phyloP scores from a whole-genome alignment of 2,113 vertebrate species.

The Vulpes ferrilata region DNA sequence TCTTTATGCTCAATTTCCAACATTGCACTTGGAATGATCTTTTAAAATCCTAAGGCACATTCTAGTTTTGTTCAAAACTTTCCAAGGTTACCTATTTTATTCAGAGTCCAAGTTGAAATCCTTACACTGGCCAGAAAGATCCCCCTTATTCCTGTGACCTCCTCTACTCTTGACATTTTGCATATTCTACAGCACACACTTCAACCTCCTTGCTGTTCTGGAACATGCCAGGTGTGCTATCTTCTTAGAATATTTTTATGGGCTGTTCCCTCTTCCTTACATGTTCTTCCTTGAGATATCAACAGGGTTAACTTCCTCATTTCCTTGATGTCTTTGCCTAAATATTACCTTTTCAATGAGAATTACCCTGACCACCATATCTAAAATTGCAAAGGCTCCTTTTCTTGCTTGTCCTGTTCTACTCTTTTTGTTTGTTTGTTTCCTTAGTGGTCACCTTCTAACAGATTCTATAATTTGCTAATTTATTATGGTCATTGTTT shows the following conservation, averaged over 20 bases:
- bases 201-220: neutral
- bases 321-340: neutral
- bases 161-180: neutral
- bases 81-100: neutral
- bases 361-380: neutral
- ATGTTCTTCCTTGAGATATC: neutral
- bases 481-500: neutral
- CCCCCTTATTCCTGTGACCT: neutral
- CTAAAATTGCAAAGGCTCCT: neutral
- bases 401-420: neutral
- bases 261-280: neutral
- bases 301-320: neutral
- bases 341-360: neutral
- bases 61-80: neutral
- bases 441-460: neutral
- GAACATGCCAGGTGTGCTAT: neutral
- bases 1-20: neutral
- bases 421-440: neutral
- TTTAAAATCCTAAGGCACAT: neutral
- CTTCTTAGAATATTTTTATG: neutral
- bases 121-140: neutral
- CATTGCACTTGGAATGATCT: neutral
- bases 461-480: constrained; percentile 11
- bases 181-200: neutral
- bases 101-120: neutral